Conservation (phyloP, 2,888 invertebrate species). For the Sinodicranocentrus sp. region DNA sequence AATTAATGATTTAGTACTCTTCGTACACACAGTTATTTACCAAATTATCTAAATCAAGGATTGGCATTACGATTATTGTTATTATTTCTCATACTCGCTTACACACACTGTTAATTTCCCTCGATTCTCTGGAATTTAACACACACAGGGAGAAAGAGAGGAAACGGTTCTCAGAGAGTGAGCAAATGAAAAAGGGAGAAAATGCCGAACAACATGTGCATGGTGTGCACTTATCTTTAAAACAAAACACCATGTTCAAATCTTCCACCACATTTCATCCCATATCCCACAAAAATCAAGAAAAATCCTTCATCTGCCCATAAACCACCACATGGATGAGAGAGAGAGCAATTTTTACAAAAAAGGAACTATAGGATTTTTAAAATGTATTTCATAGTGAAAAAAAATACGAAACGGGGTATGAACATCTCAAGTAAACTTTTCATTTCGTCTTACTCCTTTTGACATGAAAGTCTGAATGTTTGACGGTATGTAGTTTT, state of each 20-base stretch:
- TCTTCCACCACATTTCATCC: constrained; percentile 53
- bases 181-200: constrained; percentile 62
- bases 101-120: constrained; percentile 50
- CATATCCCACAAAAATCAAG: constrained; percentile 44
- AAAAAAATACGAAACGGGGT: constrained; percentile 1
- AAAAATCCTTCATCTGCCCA: constrained; percentile 48
- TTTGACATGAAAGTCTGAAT: constrained; percentile 60
- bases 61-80: constrained; percentile 69
- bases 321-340: constrained; percentile 64
- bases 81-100: constrained; percentile 55
- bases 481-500: constrained; percentile 53
- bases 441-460: constrained; percentile 18
- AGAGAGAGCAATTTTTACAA: constrained; percentile 21
- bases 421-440: constrained; percentile 23
- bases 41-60: constrained; percentile 70
- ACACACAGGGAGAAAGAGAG: constrained; percentile 24
- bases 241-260: constrained; percentile 32
- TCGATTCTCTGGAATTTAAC: constrained; percentile 63
- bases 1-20: constrained; percentile 71
- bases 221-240: neutral
- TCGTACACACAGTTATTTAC: constrained; percentile 66
- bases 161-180: constrained; percentile 45
- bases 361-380: constrained; percentile 28
- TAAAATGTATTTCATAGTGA: neutral
- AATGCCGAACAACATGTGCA: constrained; percentile 8